Evolutionary conservation across 2,888 invertebrate genomes (phyloP).

Genomic region (Meiosimyza decipiens): DNA sequence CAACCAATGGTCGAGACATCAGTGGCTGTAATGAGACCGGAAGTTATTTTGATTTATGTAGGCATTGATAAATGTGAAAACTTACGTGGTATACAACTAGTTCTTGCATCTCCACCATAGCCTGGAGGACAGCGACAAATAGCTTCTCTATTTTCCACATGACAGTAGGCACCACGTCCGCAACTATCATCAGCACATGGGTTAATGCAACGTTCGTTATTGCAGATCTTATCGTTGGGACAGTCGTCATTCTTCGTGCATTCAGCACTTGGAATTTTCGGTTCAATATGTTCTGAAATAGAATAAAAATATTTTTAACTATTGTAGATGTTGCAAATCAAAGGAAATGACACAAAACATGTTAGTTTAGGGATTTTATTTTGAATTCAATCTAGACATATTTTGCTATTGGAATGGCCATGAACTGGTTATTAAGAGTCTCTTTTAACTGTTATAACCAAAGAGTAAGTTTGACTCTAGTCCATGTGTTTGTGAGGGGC

Average conservation of each 20-base stretch:
- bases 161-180: constrained; percentile 83
- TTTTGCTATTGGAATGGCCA: not conserved
- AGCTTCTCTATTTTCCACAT: constrained; percentile 79
- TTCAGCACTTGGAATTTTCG: constrained; percentile 69
- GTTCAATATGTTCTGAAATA: constrained; percentile 38
- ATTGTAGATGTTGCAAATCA: not conserved
- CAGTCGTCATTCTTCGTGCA: constrained; percentile 86
- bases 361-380: too few species aligned
- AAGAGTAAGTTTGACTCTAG: too few species aligned
- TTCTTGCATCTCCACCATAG: constrained; percentile 78
- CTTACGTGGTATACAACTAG: constrained; percentile 85
- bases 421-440: too few species aligned
- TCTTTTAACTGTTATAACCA: too few species aligned
- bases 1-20: constrained; percentile 76
- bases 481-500: too few species aligned
- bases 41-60: not conserved
- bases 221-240: constrained; percentile 77
- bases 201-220: constrained; percentile 80
- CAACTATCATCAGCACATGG: constrained; percentile 82
- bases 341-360: too few species aligned
- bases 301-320: not conserved
- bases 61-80: constrained; percentile 9
- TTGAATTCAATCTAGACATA: too few species aligned
- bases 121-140: constrained; percentile 84
- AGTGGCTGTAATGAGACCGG: constrained; percentile 66